phyloP scores from a whole-genome alignment of 2,888 invertebrate genomes.

The Acrocyrtus sp. region DNA sequence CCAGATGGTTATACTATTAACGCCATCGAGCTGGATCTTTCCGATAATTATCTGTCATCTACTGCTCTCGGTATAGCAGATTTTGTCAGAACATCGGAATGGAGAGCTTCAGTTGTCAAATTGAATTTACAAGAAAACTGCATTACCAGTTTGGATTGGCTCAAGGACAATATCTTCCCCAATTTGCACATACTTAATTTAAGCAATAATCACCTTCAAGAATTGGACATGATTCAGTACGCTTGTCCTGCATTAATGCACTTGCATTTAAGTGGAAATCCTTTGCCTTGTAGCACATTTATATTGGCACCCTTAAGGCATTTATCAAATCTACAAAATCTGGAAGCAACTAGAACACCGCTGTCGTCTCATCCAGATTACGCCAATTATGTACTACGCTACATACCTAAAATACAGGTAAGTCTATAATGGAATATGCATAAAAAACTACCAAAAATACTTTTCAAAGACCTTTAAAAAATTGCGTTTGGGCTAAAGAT shows the following conservation, averaged over 20 bases:
- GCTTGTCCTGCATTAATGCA: conserved; percentile 57
- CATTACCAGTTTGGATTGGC: conserved; percentile 58
- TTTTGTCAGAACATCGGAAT: conserved; percentile 52
- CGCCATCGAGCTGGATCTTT: conserved; percentile 56
- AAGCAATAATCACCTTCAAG: conserved; percentile 55
- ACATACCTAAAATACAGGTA: conserved; percentile 54
- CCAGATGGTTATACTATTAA: conserved; percentile 27
- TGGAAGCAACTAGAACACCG: conserved; percentile 57
- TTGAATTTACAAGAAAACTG: conserved; percentile 61
- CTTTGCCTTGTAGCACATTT: conserved; percentile 51
- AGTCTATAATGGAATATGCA: neutral
- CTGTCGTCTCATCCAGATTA: conserved; percentile 59
- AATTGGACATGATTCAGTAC: conserved; percentile 47
- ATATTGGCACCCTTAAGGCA: conserved; percentile 44
- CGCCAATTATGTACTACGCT: conserved; percentile 45
- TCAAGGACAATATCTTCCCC: conserved; percentile 54
- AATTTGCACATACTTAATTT: conserved; percentile 59
- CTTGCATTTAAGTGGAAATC: conserved; percentile 58
- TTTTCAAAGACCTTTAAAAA: neutral
- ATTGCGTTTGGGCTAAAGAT: conserved; percentile 30
- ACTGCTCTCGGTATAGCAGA: conserved; percentile 28
- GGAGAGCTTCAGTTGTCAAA: conserved; percentile 51
- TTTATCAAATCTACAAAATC: conserved; percentile 41
- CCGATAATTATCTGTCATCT: conserved; percentile 60
- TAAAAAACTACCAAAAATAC: neutral